Conservation (phyloP, 2,113 vertebrate species). For the Axis porcinus region DNA sequence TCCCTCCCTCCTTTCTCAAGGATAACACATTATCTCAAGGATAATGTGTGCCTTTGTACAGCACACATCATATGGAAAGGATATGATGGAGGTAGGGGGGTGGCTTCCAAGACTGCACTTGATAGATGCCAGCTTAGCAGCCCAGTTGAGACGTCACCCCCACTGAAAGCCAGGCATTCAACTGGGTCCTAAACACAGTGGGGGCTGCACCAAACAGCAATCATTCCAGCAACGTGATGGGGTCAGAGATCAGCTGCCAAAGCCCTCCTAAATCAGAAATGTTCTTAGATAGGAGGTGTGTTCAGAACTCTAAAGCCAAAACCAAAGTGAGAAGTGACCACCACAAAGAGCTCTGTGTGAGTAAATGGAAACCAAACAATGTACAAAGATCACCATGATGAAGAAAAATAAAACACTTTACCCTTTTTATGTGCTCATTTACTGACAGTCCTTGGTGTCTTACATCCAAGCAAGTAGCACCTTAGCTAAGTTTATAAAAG, state of each 20-base stretch:
- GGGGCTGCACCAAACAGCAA: neutral
- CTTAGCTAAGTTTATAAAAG: constrained; percentile 25
- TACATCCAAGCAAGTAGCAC: neutral
- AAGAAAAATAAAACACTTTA: neutral
- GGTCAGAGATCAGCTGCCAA: neutral
- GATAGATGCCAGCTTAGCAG: neutral
- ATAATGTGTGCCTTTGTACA: neutral
- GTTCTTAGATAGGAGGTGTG: neutral
- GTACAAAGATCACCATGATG: neutral
- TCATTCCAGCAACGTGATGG: neutral
- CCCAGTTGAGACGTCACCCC: neutral
- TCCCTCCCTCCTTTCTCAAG: neutral
- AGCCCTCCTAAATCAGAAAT: neutral
- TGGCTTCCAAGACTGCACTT: neutral
- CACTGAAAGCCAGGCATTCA: neutral
- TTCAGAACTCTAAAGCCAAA: neutral
- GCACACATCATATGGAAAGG: neutral
- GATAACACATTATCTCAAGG: too few species aligned
- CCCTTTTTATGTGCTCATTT: neutral
- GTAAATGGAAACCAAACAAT: neutral
- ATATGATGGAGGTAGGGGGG: neutral
- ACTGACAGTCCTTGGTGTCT: neutral
- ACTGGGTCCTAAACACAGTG: neutral
- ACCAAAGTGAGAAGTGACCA: neutral
- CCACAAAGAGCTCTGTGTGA: neutral